phyloP scores from a whole-genome alignment of 2,113 vertebrate genomes.

The Panthera tigris region DNA sequence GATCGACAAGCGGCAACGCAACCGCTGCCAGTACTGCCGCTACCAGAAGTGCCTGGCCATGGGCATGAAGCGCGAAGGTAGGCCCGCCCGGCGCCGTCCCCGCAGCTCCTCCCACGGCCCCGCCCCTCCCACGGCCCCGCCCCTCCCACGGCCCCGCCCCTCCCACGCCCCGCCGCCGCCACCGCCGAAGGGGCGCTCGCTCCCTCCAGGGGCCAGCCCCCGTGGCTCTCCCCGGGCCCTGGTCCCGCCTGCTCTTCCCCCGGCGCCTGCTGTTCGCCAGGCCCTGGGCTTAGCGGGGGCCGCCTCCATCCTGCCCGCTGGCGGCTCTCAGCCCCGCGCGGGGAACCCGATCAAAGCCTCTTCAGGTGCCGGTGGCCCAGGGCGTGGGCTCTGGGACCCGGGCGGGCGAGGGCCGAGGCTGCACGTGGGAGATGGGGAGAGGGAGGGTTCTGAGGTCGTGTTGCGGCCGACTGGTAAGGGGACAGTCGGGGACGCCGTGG shows the following conservation, averaged over 20 bases:
- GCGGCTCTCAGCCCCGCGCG: accelerated
- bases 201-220: not conserved
- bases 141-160: too few relatives aligned
- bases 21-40: slow-evolving; percentile 99
- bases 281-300: too few relatives aligned
- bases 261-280: not conserved
- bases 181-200: too few relatives aligned
- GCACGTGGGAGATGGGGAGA: not conserved
- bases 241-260: accelerated
- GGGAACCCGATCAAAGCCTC: accelerated
- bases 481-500: accelerated
- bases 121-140: too few relatives aligned
- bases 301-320: accelerated
- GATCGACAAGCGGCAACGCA: slow-evolving; percentile 98
- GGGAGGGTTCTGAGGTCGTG: accelerated
- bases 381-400: accelerated
- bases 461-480: accelerated
- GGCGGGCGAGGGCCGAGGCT: not conserved
- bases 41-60: slow-evolving; percentile 99
- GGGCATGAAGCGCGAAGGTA: slow-evolving; percentile 99
- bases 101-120: slow-evolving; percentile 40
- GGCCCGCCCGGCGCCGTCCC: slow-evolving; percentile 61
- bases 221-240: too few relatives aligned
- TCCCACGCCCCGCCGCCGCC: too few relatives aligned
- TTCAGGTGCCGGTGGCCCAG: accelerated